Percentiles rank a stretch among this genome's conserved stretches.
These are phyloP conservation scores for Seriola quinqueradiata DNA, from an alignment of 2,113 vertebrate species.

Conservation along the genomic window DNA sequence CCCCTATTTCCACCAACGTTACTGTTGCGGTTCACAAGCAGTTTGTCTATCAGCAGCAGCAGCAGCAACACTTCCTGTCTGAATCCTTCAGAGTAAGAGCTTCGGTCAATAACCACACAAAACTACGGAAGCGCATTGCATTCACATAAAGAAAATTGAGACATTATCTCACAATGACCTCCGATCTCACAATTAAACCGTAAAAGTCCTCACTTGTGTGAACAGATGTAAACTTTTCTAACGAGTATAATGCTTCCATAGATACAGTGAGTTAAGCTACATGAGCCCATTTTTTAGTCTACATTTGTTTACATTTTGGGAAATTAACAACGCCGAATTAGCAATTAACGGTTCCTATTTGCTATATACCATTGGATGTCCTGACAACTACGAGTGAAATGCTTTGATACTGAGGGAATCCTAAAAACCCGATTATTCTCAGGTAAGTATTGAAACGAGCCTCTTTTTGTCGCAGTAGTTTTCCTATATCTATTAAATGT, in stretches of 20 bases:
- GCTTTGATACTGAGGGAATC: too few species aligned
- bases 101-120: neutral
- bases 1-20: neutral
- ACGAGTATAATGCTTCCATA: neutral
- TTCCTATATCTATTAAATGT: too few species aligned
- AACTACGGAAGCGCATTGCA: neutral
- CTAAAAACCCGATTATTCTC: too few species aligned
- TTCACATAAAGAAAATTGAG: too few species aligned
- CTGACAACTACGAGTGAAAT: too few species aligned
- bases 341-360: neutral
- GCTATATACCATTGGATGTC: neutral
- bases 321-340: neutral
- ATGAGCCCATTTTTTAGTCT: too few species aligned
- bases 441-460: too few species aligned
- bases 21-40: neutral
- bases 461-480: too few species aligned
- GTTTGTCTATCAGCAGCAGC: conserved; percentile 1
- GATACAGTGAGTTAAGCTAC: neutral
- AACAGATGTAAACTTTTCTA: neutral
- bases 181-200: neutral
- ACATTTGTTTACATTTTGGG: neutral
- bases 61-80: neutral
- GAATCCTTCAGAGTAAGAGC: conserved; percentile 51
- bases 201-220: neutral
- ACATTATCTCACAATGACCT: too few species aligned